These are phyloP conservation scores for Blastobasis lacticolella DNA, from an alignment of 2,888 invertebrate genomes.

Conservation along the genomic window DNA sequence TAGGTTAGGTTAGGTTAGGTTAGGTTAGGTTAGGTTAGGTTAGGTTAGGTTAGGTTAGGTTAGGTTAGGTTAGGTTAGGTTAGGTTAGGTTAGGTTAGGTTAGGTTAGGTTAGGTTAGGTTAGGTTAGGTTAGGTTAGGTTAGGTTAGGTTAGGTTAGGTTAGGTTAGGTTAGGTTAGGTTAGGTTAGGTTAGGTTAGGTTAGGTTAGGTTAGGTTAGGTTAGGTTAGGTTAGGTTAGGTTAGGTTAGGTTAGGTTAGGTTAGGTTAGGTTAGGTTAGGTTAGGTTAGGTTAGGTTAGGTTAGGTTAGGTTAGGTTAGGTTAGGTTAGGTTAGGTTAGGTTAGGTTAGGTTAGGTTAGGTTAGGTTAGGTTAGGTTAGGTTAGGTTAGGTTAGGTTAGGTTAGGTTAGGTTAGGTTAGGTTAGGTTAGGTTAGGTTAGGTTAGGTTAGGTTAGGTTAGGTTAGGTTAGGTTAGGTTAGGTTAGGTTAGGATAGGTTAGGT, in stretches of 20 bases:
- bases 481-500: constrained; percentile 10
- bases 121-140: constrained; percentile 19
- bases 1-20: constrained; percentile 22
- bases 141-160: constrained; percentile 19
- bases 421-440: constrained; percentile 10
- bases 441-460: constrained; percentile 9
- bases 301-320: constrained; percentile 20
- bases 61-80: constrained; percentile 22
- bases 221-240: constrained; percentile 16
- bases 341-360: constrained; percentile 19
- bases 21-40: constrained; percentile 23
- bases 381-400: constrained; percentile 11
- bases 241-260: constrained; percentile 19
- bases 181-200: constrained; percentile 14
- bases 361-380: constrained; percentile 15
- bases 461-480: constrained; percentile 9
- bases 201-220: constrained; percentile 16
- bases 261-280: constrained; percentile 20
- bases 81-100: constrained; percentile 17
- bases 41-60: constrained; percentile 25
- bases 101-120: constrained; percentile 21
- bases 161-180: constrained; percentile 16
- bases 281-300: constrained; percentile 20
- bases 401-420: constrained; percentile 10
- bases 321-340: constrained; percentile 20